A percentile compares a stretch with the other conserved stretches of the same genome.
Evolutionary conservation across 1,140 invertebrate species (phyloP).

Genomic region (Drosophila trapezifrons): DNA sequence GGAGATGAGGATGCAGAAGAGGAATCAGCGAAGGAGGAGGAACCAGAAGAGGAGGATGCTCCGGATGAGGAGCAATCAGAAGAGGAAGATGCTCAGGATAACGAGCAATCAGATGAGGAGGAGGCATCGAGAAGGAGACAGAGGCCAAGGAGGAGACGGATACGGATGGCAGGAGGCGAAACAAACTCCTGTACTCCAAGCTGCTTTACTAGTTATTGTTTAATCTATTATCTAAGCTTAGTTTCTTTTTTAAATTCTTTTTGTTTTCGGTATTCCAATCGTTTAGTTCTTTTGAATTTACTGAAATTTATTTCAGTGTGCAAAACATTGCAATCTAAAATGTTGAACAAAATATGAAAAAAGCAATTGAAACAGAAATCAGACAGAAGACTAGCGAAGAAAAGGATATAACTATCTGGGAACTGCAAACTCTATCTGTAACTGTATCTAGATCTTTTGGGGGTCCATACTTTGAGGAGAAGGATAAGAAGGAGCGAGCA

Average conservation of each 20-base stretch:
- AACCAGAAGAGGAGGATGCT: neutral
- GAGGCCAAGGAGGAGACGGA: neutral
- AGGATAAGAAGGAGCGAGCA: conserved; percentile 6
- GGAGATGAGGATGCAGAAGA: neutral
- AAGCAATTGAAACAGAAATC: conserved; percentile 10
- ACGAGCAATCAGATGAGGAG: too few relatives aligned
- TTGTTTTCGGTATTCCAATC: conserved; percentile 2
- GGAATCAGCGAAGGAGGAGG: too few relatives aligned
- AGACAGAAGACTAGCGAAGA: neutral
- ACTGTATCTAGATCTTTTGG: conserved; percentile 11
- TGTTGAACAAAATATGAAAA: conserved; percentile 21
- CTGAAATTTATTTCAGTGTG: neutral
- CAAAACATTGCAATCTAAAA: conserved; percentile 28
- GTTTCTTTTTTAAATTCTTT: conserved; percentile 8
- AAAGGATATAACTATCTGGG: neutral
- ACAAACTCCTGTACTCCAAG: conserved; percentile 53
- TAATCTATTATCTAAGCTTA: conserved; percentile 40
- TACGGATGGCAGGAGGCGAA: conserved; percentile 52
- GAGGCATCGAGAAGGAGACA: neutral
- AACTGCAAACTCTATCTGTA: neutral
- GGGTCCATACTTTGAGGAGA: conserved; percentile 13
- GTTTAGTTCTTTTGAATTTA: conserved; percentile 31
- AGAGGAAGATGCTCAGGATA: neutral
- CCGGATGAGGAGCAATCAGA: too few relatives aligned
- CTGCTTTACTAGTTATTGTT: conserved; percentile 68